Conservation (phyloP, 2,888 invertebrate species). For the Loripinus fragilis region DNA sequence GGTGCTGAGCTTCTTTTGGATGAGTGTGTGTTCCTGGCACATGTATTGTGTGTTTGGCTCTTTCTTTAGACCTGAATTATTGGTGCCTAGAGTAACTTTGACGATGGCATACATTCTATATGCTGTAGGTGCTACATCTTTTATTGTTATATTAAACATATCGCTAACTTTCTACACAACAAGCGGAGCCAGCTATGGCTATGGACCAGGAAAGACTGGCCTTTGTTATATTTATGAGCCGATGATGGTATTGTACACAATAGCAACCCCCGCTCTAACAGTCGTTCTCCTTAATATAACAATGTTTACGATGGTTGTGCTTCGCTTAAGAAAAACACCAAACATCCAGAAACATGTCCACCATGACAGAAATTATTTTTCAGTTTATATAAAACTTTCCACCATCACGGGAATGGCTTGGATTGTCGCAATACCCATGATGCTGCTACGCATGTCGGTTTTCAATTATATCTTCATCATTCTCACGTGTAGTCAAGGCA, state of each 20-base stretch:
- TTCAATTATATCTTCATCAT: constrained; percentile 7
- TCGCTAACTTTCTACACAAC: not conserved
- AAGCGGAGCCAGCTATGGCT: constrained; percentile 27
- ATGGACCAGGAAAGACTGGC: constrained; percentile 33
- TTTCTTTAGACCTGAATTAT: not conserved
- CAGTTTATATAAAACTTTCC: constrained; percentile 10
- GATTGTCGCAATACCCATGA: not conserved
- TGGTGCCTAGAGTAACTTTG: too few species aligned
- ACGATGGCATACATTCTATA: constrained; percentile 20
- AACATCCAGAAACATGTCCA: not conserved
- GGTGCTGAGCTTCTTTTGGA: constrained; percentile 58
- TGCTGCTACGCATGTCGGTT: not conserved
- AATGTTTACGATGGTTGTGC: constrained; percentile 4
- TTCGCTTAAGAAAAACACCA: not conserved
- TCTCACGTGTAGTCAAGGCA: not conserved
- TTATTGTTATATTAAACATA: constrained; percentile 22
- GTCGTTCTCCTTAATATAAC: not conserved
- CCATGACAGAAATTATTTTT: not conserved
- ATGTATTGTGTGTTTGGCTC: constrained; percentile 58
- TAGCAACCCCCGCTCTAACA: not conserved
- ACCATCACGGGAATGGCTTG: constrained; percentile 19
- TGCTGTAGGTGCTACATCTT: not conserved
- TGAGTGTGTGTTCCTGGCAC: constrained; percentile 61
- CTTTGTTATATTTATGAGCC: constrained; percentile 15
- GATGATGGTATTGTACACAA: not conserved